Conservation (phyloP, 2,113 vertebrate species). For the Hystrix cristata region DNA sequence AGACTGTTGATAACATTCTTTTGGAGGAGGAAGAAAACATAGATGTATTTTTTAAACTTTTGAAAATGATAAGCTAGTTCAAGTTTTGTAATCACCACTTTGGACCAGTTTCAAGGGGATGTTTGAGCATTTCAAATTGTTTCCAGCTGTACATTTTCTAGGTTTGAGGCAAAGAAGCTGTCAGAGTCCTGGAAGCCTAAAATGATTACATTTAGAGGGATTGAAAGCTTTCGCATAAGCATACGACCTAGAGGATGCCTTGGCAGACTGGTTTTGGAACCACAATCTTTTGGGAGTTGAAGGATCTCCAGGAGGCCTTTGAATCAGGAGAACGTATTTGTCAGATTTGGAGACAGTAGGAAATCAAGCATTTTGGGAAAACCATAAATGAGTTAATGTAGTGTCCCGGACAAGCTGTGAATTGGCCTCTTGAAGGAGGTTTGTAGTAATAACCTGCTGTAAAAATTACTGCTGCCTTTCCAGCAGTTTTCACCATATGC, state of each 20-base stretch:
- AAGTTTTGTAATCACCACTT: neutral
- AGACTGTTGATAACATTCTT: neutral
- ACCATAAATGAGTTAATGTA: constrained; percentile 66
- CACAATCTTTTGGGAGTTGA: neutral
- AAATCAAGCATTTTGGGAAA: constrained; percentile 70
- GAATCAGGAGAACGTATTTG: constrained; percentile 61
- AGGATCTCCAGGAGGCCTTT: neutral
- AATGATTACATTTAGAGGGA: neutral
- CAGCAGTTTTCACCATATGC: constrained; percentile 59
- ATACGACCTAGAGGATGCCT: neutral
- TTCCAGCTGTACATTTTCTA: neutral
- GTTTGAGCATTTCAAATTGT: neutral
- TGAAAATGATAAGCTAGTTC: constrained; percentile 59
- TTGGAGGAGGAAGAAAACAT: constrained; percentile 43
- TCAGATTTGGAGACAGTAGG: constrained; percentile 47
- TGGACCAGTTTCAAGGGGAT: neutral
- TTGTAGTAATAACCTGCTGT: constrained; percentile 71
- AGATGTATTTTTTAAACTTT: constrained; percentile 5
- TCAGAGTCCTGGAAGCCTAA: neutral
- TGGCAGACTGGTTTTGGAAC: neutral
- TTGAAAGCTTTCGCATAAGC: neutral
- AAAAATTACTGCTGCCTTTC: constrained; percentile 48
- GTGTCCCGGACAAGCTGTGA: constrained; percentile 77
- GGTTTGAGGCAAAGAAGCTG: neutral
- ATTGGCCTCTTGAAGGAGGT: constrained; percentile 64